Percentiles rank a stretch among this genome's conserved stretches.
phyloP scores from a whole-genome alignment of 2,797 vertebrate species.

The Cossypha dichroa region DNA sequence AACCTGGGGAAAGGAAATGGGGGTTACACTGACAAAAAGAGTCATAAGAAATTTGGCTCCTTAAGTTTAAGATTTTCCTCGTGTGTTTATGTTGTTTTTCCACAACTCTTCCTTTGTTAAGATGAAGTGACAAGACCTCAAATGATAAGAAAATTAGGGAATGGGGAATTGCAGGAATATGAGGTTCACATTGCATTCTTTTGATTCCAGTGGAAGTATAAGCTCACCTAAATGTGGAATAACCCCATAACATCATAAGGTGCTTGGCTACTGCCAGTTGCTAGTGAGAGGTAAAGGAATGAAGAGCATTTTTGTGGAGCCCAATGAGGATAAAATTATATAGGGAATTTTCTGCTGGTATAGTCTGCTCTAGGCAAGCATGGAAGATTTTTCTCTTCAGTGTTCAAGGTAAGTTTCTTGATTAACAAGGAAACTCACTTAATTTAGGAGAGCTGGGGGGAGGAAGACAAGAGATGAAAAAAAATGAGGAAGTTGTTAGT shows the following conservation, averaged over 20 bases:
- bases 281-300: not conserved
- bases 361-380: not conserved
- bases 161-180: not conserved
- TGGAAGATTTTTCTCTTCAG: not conserved
- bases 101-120: not conserved
- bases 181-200: not conserved
- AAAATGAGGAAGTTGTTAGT: slow-evolving; percentile 75
- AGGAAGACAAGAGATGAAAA: slow-evolving; percentile 65
- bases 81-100: accelerated
- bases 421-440: not conserved
- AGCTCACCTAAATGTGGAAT: not conserved
- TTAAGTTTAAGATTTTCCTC: not conserved
- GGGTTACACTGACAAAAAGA: not conserved
- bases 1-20: not conserved
- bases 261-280: not conserved
- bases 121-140: not conserved
- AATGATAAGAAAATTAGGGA: not conserved
- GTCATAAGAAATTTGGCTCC: not conserved
- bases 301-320: not conserved
- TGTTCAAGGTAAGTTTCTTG: not conserved
- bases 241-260: too few species aligned
- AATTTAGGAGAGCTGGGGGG: not conserved
- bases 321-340: not conserved
- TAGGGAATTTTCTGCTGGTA: not conserved
- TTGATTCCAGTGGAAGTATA: not conserved